Base-by-base conservation (phyloP, 2,113 vertebrate species). In the Phoxinus phoxinus region DNA sequence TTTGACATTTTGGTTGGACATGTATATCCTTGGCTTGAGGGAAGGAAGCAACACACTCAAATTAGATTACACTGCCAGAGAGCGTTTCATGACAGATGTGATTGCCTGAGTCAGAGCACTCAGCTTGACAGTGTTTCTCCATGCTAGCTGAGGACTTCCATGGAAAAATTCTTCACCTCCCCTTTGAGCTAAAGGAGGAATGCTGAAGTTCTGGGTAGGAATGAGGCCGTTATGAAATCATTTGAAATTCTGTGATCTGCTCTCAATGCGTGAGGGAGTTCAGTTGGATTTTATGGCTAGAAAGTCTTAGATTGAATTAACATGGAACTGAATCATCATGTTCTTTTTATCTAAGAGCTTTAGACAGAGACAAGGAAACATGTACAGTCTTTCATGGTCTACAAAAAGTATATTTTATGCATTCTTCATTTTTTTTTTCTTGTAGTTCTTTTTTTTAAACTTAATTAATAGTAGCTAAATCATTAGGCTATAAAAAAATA, bases 1-100 rank as follows among this genome's bases (percentile, higher is more conserved):
- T 87, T 84, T 90, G 88, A 90, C 88, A 90, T 90, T 90, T 89
- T 87, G 86, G 69, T 86, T 78, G 77, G 84, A 83, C 85, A 74
- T 79, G 72, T 84, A 83, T 76, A 81, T 85, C 83, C 63, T 67
- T 79, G 71, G 77, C 87, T 84, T 85, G 81, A 84, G 78, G 88
- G 87, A 46, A 85, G 53, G 19, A 88, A 88, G 83, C 80, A 81
- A 81, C 75, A 12, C 25, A 63, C 86, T 86, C 82, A 86, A 87
- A 86, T 88, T 88, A 89, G 85, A 88, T 88, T 87, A 73, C 59
- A 61, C 84, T 84, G 86, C 86, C 84, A 85, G 27, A 37, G 61
- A 87, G 76, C 72, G 67, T 82, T 80, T 81, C 59, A 58, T 77
- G 86, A 86, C 88, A 87, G 88, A 87, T 87, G 88, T 89, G 86